A percentile compares a stretch with the other conserved stretches of the same genome.
phyloP scores from a whole-genome alignment of 2,113 vertebrate genomes.

The Pygathrix nemaeus region DNA sequence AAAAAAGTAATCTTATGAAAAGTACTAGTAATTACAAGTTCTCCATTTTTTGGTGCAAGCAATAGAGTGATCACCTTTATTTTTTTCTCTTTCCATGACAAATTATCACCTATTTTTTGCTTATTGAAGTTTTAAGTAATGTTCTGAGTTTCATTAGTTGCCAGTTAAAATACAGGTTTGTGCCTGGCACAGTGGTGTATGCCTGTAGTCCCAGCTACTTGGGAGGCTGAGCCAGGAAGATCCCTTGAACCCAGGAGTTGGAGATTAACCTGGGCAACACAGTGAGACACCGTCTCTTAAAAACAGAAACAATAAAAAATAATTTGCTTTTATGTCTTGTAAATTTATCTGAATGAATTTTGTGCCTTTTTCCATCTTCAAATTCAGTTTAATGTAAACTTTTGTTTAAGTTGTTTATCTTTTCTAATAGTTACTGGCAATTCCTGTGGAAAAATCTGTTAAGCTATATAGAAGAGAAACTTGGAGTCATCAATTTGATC shows the following conservation, averaged over 20 bases:
- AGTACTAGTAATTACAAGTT: neutral
- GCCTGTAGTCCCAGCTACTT: neutral
- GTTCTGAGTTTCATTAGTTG: conserved; percentile 37
- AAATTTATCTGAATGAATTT: conserved; percentile 19
- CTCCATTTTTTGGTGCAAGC: neutral
- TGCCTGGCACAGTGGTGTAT: neutral
- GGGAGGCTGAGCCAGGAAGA: neutral
- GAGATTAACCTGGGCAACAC: neutral
- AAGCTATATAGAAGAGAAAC: conserved; percentile 92
- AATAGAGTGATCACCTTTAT: neutral
- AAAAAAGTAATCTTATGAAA: no score
- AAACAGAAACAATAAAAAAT: neutral
- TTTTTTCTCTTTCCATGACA: no score
- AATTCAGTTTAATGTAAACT: conserved; percentile 9
- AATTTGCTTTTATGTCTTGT: conserved; percentile 30
- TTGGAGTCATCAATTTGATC: conserved; percentile 87
- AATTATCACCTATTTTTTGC: neutral
- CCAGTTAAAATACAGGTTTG: neutral
- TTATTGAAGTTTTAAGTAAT: conserved; percentile 35
- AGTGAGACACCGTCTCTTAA: neutral
- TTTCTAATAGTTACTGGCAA: conserved; percentile 88
- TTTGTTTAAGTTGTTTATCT: conserved; percentile 35
- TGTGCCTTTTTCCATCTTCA: neutral
- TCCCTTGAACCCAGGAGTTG: neutral
- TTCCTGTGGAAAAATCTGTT: conserved; percentile 92